A percentile compares a stretch with the other conserved stretches of the same genome.
These are phyloP conservation scores for Zhengitettix transpicula DNA, from an alignment of 2,888 invertebrate species.

Conservation along the genomic window DNA sequence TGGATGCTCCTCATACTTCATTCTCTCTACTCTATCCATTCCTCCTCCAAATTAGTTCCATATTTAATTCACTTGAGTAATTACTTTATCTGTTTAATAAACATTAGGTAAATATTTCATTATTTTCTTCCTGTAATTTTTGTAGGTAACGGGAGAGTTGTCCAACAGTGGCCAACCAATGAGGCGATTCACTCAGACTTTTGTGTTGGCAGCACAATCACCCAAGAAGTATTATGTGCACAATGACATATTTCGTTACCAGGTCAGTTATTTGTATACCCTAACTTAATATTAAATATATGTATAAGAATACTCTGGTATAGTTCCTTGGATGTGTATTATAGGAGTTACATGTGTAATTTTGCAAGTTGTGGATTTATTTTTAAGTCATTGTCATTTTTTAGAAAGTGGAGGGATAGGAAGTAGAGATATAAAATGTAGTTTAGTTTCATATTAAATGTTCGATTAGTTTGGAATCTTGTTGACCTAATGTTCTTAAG, in stretches of 20 bases:
- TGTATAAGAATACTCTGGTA: background rate
- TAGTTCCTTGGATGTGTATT: background rate
- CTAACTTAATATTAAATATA: too few relatives aligned
- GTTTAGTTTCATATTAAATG: too few relatives aligned
- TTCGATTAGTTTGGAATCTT: too few relatives aligned
- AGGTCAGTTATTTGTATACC: constrained; percentile 33
- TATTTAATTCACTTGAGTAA: too few relatives aligned
- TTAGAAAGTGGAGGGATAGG: background rate
- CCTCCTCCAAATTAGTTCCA: too few relatives aligned
- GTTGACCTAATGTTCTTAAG: too few relatives aligned
- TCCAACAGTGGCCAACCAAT: constrained; percentile 93
- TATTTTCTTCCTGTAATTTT: too few relatives aligned
- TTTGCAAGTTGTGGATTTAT: background rate
- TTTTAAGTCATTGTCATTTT: background rate
- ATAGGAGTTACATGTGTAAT: background rate
- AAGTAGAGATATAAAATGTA: too few relatives aligned
- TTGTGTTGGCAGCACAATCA: constrained; percentile 87
- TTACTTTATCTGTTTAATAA: too few relatives aligned
- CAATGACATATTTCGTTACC: constrained; percentile 97
- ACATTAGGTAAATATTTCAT: too few relatives aligned
- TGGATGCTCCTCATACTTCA: too few relatives aligned
- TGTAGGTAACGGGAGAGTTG: constrained; percentile 80
- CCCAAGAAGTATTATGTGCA: constrained; percentile 98
- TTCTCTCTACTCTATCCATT: too few relatives aligned
- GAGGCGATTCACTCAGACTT: constrained; percentile 95